Percentiles rank a stretch among this genome's conserved stretches.
Conservation (phyloP, 2,797 vertebrate species). For the Saxicola maurus region DNA sequence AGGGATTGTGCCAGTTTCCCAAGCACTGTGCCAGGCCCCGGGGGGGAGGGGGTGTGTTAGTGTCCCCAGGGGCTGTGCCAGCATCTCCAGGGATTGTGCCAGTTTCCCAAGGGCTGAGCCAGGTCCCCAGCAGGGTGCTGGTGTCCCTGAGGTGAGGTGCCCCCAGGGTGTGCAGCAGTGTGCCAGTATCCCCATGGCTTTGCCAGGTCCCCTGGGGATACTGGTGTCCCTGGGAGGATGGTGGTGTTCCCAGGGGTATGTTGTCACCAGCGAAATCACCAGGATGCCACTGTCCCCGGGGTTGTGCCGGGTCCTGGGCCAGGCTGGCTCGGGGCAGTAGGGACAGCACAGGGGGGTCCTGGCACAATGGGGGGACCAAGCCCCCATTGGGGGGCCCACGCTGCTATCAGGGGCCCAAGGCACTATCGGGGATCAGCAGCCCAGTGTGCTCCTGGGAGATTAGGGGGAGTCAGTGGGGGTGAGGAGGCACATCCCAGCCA, state of each 20-base stretch:
- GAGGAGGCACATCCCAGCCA: accelerated
- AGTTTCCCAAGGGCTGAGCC: background rate
- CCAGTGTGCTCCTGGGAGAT: accelerated
- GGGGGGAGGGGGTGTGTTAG: background rate
- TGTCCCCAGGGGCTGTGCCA: background rate
- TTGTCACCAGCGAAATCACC: background rate
- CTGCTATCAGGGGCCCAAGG: background rate
- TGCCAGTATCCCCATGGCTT: background rate
- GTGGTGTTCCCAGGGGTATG: background rate
- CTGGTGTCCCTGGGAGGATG: background rate
- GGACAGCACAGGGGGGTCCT: background rate
- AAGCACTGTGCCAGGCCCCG: background rate
- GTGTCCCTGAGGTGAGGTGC: background rate
- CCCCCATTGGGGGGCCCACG: accelerated
- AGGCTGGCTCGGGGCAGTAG: accelerated
- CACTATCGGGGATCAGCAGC: no score
- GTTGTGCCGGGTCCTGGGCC: background rate
- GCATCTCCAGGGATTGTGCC: background rate
- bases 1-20: background rate
- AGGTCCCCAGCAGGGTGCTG: background rate
- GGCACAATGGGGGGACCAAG: accelerated
- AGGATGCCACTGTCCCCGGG: background rate
- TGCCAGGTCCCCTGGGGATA: background rate
- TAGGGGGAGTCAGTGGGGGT: accelerated
- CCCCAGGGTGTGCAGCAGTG: background rate